Evolutionary conservation across 2,888 invertebrate genomes (phyloP), one percentile per base, ranked within the genome.

Genomic region (Ellobium chinense): DNA sequence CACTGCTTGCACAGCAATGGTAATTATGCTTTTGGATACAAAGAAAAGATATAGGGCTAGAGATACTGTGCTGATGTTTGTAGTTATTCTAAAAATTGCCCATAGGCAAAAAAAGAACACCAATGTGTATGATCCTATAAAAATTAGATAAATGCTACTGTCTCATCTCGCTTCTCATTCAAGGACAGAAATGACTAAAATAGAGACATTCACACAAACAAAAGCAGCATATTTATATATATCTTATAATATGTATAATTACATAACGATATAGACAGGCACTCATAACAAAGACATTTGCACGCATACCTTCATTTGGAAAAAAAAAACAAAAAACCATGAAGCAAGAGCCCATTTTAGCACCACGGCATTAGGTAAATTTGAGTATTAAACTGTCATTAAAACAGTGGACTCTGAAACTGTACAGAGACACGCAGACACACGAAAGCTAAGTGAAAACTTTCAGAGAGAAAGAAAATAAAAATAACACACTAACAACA

Each of bases 211-310:
- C 46, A 46, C 46, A 46, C 46, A 46, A 12, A 46, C 46, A 46
- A 46, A n/a, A 46, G 46, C 46, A 46, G 46, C 46, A 46, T 46
- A 46, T 46, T 46, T 46, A 46, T 46, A 46, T 46, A 46, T 46
- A 46, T 46, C 9, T 60, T 60, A 60, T 60, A 60, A 60, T 60
- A 60, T 60, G n/a, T n/a, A n/a, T n/a, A n/a, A n/a, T n/a, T n/a
- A n/a, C n/a, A 60, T 7, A 14, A 21, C 9, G 60, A 60, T 60
- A 60, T 60, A n/a, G 21, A 60, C 27, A 60, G 27, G n/a, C 27
- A 24, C 21, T 60, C 9, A n/a, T 27, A 60, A 60, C n/a, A 60
- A 24, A 27, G 60, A 60, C 27, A 60, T 24, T n/a, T 14, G n/a
- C 21, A 60, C 7, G 9, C n/a, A n/a, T n/a, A n/a, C n/a, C n/a